These are phyloP conservation scores for Mesembrinibis cayennensis DNA, from an alignment of 2,113 vertebrate genomes.

Conservation along the genomic window DNA sequence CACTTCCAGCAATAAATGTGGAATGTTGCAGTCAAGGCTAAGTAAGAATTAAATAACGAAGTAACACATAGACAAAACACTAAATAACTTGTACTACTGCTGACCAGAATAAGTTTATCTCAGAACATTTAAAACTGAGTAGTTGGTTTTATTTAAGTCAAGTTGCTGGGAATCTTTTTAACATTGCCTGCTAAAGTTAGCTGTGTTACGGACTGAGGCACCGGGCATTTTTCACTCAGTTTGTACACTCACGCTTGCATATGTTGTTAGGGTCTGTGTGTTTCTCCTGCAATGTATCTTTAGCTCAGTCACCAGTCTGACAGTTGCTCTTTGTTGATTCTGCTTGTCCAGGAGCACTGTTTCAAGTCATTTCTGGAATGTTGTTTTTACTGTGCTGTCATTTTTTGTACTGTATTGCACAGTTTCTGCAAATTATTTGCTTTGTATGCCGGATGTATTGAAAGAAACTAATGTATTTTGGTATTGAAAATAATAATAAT, in stretches of 20 bases:
- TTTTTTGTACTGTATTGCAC: background rate
- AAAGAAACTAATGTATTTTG: background rate
- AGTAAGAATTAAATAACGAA: constrained; percentile 45
- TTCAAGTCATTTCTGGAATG: background rate
- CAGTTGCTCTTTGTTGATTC: background rate
- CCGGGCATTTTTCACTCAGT: background rate
- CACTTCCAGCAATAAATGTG: constrained; percentile 63
- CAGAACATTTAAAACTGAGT: background rate
- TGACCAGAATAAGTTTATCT: background rate
- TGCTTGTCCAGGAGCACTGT: background rate
- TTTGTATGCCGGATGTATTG: background rate
- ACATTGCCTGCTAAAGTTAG: background rate
- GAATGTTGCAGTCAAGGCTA: constrained; percentile 80
- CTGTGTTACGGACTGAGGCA: background rate
- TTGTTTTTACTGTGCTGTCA: background rate
- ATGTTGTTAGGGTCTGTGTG: background rate
- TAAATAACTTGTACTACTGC: background rate
- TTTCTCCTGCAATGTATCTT: background rate
- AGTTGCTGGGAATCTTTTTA: background rate
- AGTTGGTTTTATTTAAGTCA: background rate
- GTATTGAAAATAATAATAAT: background rate
- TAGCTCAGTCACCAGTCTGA: background rate
- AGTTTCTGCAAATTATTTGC: background rate
- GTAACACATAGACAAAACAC: background rate
- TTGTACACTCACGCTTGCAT: fast-evolving